Base-by-base conservation (phyloP, 2,113 vertebrate species). In the Tretioscincus oriximinensis region DNA sequence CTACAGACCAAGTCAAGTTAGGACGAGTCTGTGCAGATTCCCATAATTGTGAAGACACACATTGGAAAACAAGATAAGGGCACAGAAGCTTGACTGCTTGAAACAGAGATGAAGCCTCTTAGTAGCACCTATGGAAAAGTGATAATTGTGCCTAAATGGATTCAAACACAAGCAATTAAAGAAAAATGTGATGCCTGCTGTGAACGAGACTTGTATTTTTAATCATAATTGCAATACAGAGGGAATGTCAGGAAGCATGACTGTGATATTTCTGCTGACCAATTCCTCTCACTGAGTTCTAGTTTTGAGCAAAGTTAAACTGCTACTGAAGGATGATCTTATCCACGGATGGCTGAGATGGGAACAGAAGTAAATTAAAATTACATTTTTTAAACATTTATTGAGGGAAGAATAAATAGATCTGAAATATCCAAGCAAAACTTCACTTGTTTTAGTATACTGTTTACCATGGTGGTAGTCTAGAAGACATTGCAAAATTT, bases 91-190 rank as follows among this genome's bases (percentile, higher is more conserved):
- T 81, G 11, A 22, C 78, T 81, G 28, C 67, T 78, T 82, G 84
- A 67, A 82, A 28, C 70, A 54, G 87, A 85, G 85, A 49, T 73
- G 1, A 77, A 31, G 87, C 76, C 87, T 86, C 92, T 92, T 93
- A 92, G 93, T 94, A 93, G 94, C 80, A 93, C 89, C 90, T 90
- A 69, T 21, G 84, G 90, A 78, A 94, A 90, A 84, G 90, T 91
- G 91, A 9, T 88, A 91, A 95, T 93, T 89, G 90, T 90, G 76
- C 87, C 86, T 70, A 87, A 91, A 94, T 93, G 93, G 93, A 91
- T 90, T 94, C 93, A 87, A 92, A 93, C 87, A 74, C 88, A 91
- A 82, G 92, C 92, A 95, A 95, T 96, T 95, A 95, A 91, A 91
- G 92, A 84, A 86, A 93, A 90, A 88, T 90, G 88, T 89, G 24